These are phyloP conservation scores for Drosophila picticornis DNA, from an alignment of 2,888 invertebrate genomes.

Conservation along the genomic window DNA sequence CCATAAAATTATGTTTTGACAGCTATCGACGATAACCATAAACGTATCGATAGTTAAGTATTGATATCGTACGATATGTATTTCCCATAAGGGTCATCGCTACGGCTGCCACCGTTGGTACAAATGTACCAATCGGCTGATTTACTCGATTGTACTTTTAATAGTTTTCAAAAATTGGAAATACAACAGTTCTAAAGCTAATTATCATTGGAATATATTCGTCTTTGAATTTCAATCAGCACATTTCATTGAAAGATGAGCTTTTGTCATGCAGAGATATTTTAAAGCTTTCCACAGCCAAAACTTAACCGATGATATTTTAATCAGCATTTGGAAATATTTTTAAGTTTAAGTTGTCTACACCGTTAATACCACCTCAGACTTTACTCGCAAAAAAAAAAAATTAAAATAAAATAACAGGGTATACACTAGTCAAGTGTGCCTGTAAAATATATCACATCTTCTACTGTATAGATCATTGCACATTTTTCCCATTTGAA, in stretches of 20 bases:
- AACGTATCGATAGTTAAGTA: constrained; percentile 5
- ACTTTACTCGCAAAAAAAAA: background rate
- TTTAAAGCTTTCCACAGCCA: background rate
- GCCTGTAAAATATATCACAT: too few relatives aligned
- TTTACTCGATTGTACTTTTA: background rate
- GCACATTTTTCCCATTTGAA: constrained; percentile 21
- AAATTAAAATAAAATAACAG: background rate
- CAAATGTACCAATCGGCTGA: constrained; percentile 1
- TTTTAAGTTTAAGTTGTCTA: background rate
- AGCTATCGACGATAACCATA: constrained; percentile 11
- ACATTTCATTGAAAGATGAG: background rate
- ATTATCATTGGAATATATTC: background rate
- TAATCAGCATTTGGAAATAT: background rate
- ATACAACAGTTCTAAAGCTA: background rate
- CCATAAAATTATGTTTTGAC: background rate
- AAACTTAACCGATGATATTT: background rate
- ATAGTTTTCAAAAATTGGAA: background rate
- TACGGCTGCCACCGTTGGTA: background rate
- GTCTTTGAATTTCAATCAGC: background rate
- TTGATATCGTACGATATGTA: background rate
- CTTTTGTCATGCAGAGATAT: background rate
- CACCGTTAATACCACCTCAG: background rate
- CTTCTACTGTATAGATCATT: constrained; percentile 6
- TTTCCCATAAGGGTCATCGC: background rate
- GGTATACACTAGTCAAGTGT: background rate